Evolutionary conservation across 2,113 vertebrate species (phyloP), one percentile per base, ranked within the genome.

Genomic region (Indicator maculatus): DNA sequence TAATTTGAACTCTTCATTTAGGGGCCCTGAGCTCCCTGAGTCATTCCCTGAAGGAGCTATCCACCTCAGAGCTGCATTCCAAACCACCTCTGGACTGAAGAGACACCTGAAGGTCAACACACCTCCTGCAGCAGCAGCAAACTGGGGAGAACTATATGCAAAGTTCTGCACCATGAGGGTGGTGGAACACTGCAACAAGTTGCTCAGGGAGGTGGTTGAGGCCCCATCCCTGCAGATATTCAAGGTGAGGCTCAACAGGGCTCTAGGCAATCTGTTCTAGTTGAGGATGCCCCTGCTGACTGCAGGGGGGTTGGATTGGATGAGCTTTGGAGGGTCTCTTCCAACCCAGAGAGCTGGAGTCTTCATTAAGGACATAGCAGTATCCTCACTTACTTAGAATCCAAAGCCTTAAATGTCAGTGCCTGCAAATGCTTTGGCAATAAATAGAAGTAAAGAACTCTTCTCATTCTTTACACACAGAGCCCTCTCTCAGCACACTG

Each of bases 11-110:
- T 23, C 8, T 23, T 67, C 69, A 12, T 52, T 39, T n/a, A 45
- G 36, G 16, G 13, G 9, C 36, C 24, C 28, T 50, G 30, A 31
- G 12, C 21, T 39, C 23, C 24, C 41, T 0, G 0, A 45, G 70
- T n/a, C 27, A 3, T 73, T 84, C 58, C 9, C 38, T 58, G 56
- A 39, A 82, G 66, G n/a, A 78, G 6, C 41, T 27, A 4, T 10
- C 60, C 30, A 71, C 53, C 38, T 64, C 44, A 55, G 55, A 76
- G 36, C 14, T 45, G 16, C 11, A 6, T 67, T 78, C 50, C 41
- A 67, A 87, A 30, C 19, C 28, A 36, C 11, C 38, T 58, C 38
- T 2, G 1, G 63, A n/a, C 26, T 63, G 50, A 79, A 53, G 10
- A 67, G 58, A 7, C 21, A 41, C 41, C 18, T 45, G 71, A 75